A percentile compares a stretch with the other conserved stretches of the same genome.
Evolutionary conservation across 2,888 invertebrate species (phyloP).

Genomic region (Strigamia crassipes): DNA sequence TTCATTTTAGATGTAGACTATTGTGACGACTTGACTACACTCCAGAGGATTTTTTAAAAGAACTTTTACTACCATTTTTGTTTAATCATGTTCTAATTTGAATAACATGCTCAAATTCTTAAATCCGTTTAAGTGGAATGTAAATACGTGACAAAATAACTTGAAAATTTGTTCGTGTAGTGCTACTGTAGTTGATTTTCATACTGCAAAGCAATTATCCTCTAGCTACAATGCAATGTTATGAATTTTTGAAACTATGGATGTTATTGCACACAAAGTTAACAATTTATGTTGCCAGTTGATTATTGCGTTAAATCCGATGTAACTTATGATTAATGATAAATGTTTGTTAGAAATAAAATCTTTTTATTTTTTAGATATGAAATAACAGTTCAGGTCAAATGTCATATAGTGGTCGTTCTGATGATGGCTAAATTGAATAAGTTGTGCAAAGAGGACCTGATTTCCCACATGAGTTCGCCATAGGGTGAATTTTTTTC

Average conservation of each 20-base stretch:
- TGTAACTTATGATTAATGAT: too few relatives aligned
- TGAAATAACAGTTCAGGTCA: neutral
- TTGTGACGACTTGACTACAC: neutral
- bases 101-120: neutral
- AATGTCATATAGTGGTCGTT: neutral
- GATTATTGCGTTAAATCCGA: neutral
- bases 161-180: too few relatives aligned
- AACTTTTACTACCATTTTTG: neutral
- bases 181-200: too few relatives aligned
- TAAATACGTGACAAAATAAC: too few relatives aligned
- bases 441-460: constrained; percentile 19
- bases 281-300: neutral
- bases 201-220: too few relatives aligned
- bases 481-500: neutral
- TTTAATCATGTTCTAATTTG: constrained; percentile 3
- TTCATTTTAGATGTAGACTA: constrained; percentile 17
- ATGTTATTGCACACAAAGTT: neutral
- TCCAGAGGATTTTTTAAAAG: neutral
- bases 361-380: neutral
- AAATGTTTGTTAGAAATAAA: too few relatives aligned
- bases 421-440: constrained; percentile 27
- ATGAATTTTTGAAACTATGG: too few relatives aligned
- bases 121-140: too few relatives aligned
- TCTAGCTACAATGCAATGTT: too few relatives aligned
- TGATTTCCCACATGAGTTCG: constrained; percentile 36